Evolutionary conservation across 2,113 vertebrate genomes (phyloP).

Genomic region (Mystacornis crossleyi): DNA sequence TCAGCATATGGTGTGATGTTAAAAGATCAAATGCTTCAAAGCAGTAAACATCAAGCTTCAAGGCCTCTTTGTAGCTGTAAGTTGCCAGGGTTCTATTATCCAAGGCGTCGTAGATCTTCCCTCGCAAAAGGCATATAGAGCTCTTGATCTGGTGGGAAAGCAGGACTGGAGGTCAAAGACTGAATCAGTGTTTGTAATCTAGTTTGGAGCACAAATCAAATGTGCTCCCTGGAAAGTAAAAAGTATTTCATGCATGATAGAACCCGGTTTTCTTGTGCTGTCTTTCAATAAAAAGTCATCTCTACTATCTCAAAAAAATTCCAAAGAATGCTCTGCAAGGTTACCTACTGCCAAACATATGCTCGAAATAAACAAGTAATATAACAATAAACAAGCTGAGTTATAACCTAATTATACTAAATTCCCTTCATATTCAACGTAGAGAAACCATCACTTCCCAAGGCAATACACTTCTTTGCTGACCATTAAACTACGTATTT

Average conservation of each 20-base stretch:
- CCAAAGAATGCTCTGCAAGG: neutral
- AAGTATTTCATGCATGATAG: neutral
- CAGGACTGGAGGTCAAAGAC: conserved; percentile 51
- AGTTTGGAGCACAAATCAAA: conserved; percentile 42
- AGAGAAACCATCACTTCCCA: neutral
- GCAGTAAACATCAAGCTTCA: conserved; percentile 98
- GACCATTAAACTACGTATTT: neutral
- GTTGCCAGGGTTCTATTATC: conserved; percentile 95
- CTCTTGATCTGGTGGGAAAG: conserved; percentile 89
- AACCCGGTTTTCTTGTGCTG: neutral
- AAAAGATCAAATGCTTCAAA: conserved; percentile 99
- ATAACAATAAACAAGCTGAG: neutral
- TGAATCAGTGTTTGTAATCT: conserved; percentile 28
- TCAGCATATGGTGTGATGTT: conserved; percentile 98
- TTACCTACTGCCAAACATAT: neutral
- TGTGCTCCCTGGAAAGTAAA: neutral
- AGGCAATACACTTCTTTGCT: neutral
- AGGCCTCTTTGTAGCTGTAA: conserved; percentile 97
- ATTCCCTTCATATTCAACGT: neutral
- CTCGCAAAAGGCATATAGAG: conserved; percentile 95
- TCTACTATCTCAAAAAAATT: neutral
- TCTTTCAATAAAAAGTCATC: neutral
- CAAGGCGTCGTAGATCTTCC: conserved; percentile 98
- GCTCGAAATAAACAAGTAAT: neutral
- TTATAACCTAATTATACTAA: neutral